These are phyloP conservation scores for Drosophila maculinotata DNA, from an alignment of 2,888 invertebrate genomes.

Conservation along the genomic window DNA sequence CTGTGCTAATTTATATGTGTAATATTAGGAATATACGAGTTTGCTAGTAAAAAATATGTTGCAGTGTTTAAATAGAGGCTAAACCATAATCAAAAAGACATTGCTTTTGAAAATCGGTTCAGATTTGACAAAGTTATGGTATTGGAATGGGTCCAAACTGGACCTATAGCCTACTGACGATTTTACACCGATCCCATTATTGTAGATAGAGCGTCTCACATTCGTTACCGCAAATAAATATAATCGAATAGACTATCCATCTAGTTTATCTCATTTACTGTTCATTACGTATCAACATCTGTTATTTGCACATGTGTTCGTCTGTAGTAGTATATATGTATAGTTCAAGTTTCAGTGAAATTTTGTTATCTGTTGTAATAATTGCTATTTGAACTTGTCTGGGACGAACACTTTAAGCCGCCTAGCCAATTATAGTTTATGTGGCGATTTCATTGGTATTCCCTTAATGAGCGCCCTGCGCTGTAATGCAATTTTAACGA, in stretches of 20 bases:
- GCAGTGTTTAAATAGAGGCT: no score
- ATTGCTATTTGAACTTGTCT: conserved; percentile 23
- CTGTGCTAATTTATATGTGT: no score
- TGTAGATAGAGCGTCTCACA: neutral
- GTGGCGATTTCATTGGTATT: conserved; percentile 52
- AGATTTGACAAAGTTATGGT: no score
- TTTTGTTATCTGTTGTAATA: conserved; percentile 37
- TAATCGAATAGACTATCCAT: conserved; percentile 1
- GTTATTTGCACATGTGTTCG: conserved; percentile 24
- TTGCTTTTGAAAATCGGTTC: no score
- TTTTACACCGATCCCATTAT: no score
- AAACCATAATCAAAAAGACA: no score
- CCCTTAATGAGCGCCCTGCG: conserved; percentile 61
- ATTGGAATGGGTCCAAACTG: no score
- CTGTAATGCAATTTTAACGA: conserved; percentile 74
- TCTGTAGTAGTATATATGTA: neutral
- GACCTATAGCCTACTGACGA: no score
- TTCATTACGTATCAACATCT: conserved; percentile 23
- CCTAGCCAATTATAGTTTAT: conserved; percentile 44
- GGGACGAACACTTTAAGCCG: conserved; percentile 27
- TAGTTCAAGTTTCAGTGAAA: conserved; percentile 18
- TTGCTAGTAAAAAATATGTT: no score
- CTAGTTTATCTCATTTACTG: neutral
- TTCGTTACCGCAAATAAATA: neutral
- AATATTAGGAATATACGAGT: no score